Conservation (phyloP, 2,888 invertebrate species). For the Eupithecia centaureata region DNA sequence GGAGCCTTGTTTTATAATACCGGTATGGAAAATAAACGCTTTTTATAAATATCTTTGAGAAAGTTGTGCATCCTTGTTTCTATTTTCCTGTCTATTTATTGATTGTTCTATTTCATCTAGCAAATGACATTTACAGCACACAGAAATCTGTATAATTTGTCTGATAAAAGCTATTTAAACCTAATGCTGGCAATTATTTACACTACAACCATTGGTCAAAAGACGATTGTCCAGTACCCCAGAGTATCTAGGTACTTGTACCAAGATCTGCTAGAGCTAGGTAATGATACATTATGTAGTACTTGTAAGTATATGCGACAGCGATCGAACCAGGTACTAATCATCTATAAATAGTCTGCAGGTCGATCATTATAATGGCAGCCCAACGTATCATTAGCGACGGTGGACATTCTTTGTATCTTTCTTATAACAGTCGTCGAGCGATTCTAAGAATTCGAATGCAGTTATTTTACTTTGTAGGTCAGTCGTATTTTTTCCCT, state of each 20-base stretch:
- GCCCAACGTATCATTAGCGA: background rate
- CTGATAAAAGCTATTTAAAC: background rate
- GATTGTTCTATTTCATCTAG: background rate
- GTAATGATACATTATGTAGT: background rate
- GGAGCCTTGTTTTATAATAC: background rate
- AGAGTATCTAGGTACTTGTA: too few relatives aligned
- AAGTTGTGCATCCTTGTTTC: background rate
- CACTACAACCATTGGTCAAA: background rate
- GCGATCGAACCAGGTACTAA: background rate
- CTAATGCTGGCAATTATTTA: background rate
- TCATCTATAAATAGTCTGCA: background rate
- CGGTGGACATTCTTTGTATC: slow-evolving; percentile 1
- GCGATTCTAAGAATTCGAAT: slow-evolving; percentile 14
- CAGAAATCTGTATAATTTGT: background rate
- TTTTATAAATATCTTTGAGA: background rate
- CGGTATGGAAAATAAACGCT: background rate
- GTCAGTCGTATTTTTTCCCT: slow-evolving; percentile 1
- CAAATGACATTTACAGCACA: background rate
- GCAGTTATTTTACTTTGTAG: slow-evolving; percentile 5
- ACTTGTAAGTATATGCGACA: background rate
- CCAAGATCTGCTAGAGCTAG: background rate
- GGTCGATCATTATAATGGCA: background rate
- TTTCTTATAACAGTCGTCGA: slow-evolving; percentile 1
- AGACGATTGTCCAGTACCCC: background rate
- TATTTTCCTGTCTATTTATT: background rate